Evolutionary conservation across 1,140 invertebrate species (phyloP), one percentile per base, ranked within the genome.

Genomic region (Sinella curviseta): DNA sequence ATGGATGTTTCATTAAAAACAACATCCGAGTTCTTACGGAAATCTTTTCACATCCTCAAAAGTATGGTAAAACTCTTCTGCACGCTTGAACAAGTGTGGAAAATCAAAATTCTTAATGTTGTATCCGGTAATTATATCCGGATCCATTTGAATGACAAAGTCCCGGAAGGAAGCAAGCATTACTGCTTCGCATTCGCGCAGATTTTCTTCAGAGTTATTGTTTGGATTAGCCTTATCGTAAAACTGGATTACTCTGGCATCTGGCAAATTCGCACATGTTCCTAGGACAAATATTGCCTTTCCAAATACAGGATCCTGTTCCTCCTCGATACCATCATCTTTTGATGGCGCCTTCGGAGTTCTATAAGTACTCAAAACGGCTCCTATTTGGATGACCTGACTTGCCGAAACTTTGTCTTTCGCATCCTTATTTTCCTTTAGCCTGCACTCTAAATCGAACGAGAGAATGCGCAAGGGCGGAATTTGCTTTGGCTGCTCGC

Each of bases 21-120:
- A n/a, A 78, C 3, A 48, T 28, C 20, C 24, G 26, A 60, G 17
- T n/a, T 17, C 17, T 24, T 73, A 70, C 16, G 24, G 60, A n/a
- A 34, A 34, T 70, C n/a, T 24, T 36, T 31, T 54, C 1, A 73
- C 3, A 54, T 28, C 65, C 28, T n/a, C 48, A 67, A 14, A 20
- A 4, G 4, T 2, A 20, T 73, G 35, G n/a, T 78, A 54, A 24
- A 28, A 75, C 36, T 39, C 24, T 78, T 35, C 65, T 60, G 82
- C 79, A 28, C 82, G 57, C 4, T 77, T 77, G 20, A 83, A 28
- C 17, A 83, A 48, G 65, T 80, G 80, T 2, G 80, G 81, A 17
- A 83, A 54, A 54, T 83, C 82, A 76, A 83, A 83, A 75, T 77
- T 77, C 17, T 83, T 82, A 33, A 82, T 82, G 34, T 83, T 83